These are phyloP conservation scores for Rhagium mordax DNA, from an alignment of 2,888 invertebrate species.

Conservation along the genomic window DNA sequence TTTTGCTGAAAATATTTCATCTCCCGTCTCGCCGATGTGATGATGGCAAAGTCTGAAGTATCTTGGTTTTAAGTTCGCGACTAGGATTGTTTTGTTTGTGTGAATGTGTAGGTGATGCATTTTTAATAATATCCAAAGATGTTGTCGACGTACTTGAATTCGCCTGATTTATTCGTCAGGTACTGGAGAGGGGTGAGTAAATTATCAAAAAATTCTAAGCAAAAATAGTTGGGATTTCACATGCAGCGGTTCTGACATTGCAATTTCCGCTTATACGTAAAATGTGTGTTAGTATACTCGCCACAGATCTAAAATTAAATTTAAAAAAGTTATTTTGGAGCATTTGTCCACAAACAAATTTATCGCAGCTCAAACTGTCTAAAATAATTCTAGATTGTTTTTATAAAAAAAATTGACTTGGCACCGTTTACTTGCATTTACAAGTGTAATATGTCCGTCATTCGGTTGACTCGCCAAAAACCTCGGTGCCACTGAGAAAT, in stretches of 20 bases:
- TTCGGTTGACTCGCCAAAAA: neutral
- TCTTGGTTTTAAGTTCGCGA: constrained; percentile 11
- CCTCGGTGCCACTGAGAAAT: neutral
- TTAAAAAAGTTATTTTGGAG: no score
- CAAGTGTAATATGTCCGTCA: neutral
- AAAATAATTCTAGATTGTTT: neutral
- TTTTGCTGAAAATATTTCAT: constrained; percentile 24
- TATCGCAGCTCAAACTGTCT: neutral
- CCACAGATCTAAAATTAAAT: neutral
- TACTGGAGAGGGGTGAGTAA: constrained; percentile 56
- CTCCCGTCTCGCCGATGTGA: neutral
- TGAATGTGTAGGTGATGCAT: constrained; percentile 49
- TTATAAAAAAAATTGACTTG: neutral
- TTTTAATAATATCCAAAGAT: constrained; percentile 24
- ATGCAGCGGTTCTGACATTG: no score
- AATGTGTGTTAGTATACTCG: no score
- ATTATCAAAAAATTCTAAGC: constrained; percentile 23
- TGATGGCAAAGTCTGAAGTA: constrained; percentile 13
- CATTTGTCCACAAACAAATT: neutral
- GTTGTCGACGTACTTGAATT: constrained; percentile 44
- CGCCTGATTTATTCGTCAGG: constrained; percentile 52
- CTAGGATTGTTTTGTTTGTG: constrained; percentile 51
- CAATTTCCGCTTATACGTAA: no score
- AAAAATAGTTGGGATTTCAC: no score
- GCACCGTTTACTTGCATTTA: neutral